Conservation (phyloP, 2,797 vertebrate species). For the Myiotriccus ornatus region DNA sequence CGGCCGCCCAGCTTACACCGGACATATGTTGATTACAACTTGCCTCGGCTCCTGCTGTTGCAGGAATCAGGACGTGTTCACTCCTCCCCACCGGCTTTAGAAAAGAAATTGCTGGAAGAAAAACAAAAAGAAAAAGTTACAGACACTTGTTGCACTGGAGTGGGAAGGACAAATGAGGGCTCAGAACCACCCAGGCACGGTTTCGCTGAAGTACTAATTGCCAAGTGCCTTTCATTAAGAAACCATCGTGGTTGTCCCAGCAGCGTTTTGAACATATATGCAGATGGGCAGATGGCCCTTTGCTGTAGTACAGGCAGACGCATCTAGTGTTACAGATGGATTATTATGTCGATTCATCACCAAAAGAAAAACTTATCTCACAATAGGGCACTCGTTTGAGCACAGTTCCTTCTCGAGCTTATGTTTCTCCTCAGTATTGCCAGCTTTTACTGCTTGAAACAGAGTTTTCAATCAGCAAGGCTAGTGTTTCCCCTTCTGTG, state of each 20-base stretch:
- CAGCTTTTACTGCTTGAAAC: background rate
- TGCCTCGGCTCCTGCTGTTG: conserved; percentile 46
- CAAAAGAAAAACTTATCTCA: conserved; percentile 54
- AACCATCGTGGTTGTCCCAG: background rate
- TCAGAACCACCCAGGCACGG: background rate
- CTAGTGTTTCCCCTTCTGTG: background rate
- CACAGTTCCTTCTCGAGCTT: background rate
- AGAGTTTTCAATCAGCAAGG: background rate
- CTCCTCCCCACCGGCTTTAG: background rate
- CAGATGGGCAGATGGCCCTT: conserved; percentile 70
- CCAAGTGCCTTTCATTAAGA: conserved; percentile 54
- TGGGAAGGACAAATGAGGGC: conserved; percentile 25
- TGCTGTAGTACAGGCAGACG: conserved; percentile 16
- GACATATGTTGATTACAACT: conserved; percentile 65
- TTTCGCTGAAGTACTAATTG: conserved; percentile 55
- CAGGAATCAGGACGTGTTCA: background rate
- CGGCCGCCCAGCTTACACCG: background rate
- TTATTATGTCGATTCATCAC: conserved; percentile 59
- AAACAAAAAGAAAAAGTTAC: conserved; percentile 46
- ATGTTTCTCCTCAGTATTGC: background rate
- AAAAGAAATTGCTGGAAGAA: conserved; percentile 21
- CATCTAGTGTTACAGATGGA: conserved; percentile 66
- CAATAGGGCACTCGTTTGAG: conserved; percentile 28
- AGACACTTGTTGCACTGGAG: conserved; percentile 51
- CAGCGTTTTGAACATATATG: conserved; percentile 47